Conservation (phyloP, 2,113 vertebrate genomes). For the Chionodraco myersi region DNA sequence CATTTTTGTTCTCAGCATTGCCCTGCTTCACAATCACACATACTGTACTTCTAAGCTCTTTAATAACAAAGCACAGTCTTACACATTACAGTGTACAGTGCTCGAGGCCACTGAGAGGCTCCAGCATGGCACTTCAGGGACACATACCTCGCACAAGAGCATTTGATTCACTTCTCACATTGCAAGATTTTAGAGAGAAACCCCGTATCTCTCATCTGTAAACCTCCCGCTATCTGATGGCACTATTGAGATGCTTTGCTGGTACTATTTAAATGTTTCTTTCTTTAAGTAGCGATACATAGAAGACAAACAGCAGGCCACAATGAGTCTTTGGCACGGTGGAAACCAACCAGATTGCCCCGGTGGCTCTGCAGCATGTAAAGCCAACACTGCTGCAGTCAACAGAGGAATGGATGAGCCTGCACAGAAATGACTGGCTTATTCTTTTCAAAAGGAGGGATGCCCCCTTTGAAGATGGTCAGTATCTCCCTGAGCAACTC, state of each 20-base stretch:
- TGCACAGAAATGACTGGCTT: conserved; percentile 37
- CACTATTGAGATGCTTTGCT: conserved; percentile 10
- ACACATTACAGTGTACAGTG: neutral
- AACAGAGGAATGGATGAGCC: conserved; percentile 48
- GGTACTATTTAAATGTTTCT: too few relatives aligned
- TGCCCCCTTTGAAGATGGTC: neutral
- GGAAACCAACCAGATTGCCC: conserved; percentile 35
- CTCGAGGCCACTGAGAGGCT: conserved; percentile 22
- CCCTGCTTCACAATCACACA: conserved; percentile 17
- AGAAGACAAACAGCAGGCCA: conserved; percentile 28
- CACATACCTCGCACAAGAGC: conserved; percentile 30
- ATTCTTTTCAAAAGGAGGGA: conserved; percentile 28
- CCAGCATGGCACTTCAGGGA: conserved; percentile 9
- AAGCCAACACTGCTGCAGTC: conserved; percentile 52
- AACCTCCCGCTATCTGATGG: conserved; percentile 26
- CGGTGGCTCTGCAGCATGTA: conserved; percentile 32
- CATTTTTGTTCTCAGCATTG: conserved; percentile 17
- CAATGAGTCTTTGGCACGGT: conserved; percentile 40
- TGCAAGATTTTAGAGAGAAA: conserved; percentile 17
- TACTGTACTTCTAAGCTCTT: conserved; percentile 24
- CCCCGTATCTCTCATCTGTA: conserved; percentile 40
- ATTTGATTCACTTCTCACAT: conserved; percentile 18
- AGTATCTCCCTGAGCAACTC: neutral
- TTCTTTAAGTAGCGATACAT: conserved; percentile 10
- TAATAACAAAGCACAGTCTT: conserved; percentile 17